Evolutionary conservation across 2,888 invertebrate genomes (phyloP).

Genomic region (Phortica okadai): DNA sequence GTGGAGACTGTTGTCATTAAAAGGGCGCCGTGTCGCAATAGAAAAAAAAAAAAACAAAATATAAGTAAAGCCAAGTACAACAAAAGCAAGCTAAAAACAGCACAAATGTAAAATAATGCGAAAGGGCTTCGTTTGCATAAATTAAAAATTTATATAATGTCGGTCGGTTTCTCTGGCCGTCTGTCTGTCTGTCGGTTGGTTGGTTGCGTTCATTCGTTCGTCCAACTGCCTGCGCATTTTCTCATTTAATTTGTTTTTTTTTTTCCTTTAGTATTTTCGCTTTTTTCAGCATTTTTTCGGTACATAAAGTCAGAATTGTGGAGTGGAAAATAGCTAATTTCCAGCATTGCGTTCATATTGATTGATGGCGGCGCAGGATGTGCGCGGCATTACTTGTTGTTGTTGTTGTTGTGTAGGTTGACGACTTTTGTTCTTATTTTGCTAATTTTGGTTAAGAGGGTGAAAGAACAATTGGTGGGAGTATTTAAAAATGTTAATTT

Average conservation of each 20-base stretch:
- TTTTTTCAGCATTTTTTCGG: neutral
- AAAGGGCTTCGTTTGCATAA: constrained; percentile 71
- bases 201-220: constrained; percentile 3
- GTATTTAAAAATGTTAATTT: too few relatives aligned
- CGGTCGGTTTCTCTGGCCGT: constrained; percentile 39
- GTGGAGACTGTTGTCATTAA: constrained; percentile 55
- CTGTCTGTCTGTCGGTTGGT: neutral
- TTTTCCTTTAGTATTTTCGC: neutral
- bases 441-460: too few relatives aligned
- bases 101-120: constrained; percentile 69
- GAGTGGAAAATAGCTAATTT: constrained; percentile 33
- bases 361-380: neutral
- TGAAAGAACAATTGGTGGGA: too few relatives aligned
- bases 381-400: neutral
- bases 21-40: constrained; percentile 61
- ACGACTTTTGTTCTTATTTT: constrained; percentile 20
- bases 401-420: neutral
- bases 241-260: constrained; percentile 36
- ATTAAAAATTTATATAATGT: constrained; percentile 70
- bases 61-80: constrained; percentile 1
- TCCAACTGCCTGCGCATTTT: constrained; percentile 9
- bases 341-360: constrained; percentile 32
- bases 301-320: constrained; percentile 6
- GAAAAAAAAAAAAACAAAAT: neutral
- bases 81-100: constrained; percentile 7